A percentile compares a stretch with the other conserved stretches of the same genome.
Conservation (phyloP, 2,113 vertebrate species). For the Petaurus breviceps region DNA sequence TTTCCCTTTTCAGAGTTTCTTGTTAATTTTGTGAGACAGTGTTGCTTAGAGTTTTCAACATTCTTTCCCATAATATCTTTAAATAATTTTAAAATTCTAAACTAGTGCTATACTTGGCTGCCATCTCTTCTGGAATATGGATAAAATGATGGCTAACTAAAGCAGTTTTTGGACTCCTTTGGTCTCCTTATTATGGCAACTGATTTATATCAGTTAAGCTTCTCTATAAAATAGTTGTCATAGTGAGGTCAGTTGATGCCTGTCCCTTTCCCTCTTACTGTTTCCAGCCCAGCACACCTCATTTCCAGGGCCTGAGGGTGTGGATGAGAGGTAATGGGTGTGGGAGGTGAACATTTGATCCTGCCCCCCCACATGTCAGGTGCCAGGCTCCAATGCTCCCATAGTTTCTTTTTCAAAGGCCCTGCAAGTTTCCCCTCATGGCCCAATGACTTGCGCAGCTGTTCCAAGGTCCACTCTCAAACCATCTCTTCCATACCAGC, state of each 20-base stretch:
- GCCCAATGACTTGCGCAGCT: neutral
- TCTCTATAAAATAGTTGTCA: neutral
- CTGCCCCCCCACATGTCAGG: neutral
- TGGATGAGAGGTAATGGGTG: neutral
- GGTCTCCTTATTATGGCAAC: neutral
- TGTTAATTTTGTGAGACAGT: neutral
- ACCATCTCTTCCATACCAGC: neutral
- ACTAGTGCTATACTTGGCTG: neutral
- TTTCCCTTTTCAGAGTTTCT: neutral
- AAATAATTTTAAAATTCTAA: neutral
- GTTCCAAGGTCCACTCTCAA: conserved; percentile 19
- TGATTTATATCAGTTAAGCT: neutral
- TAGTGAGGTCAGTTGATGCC: neutral
- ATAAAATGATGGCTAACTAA: no score
- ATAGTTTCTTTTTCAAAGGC: neutral
- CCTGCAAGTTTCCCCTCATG: neutral
- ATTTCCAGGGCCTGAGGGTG: neutral
- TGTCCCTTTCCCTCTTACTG: neutral
- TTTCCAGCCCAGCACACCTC: no score
- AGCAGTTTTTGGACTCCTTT: no score
- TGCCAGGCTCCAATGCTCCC: neutral
- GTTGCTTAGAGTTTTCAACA: neutral
- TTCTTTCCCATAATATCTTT: neutral
- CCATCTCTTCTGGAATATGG: no score
- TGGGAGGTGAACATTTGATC: neutral